A percentile compares a stretch with the other conserved stretches of the same genome.
Evolutionary conservation across 2,797 vertebrate species (phyloP).

Genomic region (Petrocephalus schoutedeni): DNA sequence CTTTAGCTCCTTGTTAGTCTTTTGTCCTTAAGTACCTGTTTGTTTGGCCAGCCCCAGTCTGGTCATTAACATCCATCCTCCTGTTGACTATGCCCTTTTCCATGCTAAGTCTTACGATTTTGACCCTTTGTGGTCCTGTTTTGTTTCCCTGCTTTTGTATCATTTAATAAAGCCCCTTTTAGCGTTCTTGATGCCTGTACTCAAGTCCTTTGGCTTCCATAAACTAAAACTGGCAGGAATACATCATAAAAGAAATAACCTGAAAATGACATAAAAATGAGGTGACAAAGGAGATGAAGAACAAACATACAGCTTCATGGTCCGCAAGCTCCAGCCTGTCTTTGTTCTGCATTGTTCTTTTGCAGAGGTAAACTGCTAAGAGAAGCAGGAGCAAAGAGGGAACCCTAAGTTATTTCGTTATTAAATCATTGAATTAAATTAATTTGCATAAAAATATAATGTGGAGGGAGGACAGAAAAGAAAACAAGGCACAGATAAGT

Average conservation of each 20-base stretch:
- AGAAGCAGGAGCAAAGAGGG: slow-evolving; percentile 29
- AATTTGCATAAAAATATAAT: not conserved
- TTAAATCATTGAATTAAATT: not conserved
- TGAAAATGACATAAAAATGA: not conserved
- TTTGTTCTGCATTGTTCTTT: slow-evolving; percentile 99
- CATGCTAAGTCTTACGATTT: too few species aligned
- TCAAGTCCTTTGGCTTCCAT: too few species aligned
- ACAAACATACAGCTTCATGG: slow-evolving; percentile 87
- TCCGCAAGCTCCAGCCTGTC: slow-evolving; percentile 93
- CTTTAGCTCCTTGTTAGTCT: too few species aligned
- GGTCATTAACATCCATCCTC: too few species aligned
- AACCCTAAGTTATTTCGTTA: not conserved
- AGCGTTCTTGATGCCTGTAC: too few species aligned
- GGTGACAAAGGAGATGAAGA: not conserved
- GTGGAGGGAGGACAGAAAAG: not conserved
- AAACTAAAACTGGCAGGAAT: not conserved
- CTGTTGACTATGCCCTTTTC: too few species aligned
- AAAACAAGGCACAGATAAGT: not conserved
- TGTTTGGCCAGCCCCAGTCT: too few species aligned
- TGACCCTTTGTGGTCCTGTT: too few species aligned
- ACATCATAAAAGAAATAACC: not conserved
- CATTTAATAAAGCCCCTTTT: too few species aligned
- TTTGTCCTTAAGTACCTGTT: too few species aligned
- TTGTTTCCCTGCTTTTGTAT: too few species aligned
- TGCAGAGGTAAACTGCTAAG: slow-evolving; percentile 97